Percentiles rank a stretch among this genome's conserved stretches.
These are phyloP conservation scores for Euura lappo DNA, from an alignment of 1,140 invertebrate species.

Conservation along the genomic window DNA sequence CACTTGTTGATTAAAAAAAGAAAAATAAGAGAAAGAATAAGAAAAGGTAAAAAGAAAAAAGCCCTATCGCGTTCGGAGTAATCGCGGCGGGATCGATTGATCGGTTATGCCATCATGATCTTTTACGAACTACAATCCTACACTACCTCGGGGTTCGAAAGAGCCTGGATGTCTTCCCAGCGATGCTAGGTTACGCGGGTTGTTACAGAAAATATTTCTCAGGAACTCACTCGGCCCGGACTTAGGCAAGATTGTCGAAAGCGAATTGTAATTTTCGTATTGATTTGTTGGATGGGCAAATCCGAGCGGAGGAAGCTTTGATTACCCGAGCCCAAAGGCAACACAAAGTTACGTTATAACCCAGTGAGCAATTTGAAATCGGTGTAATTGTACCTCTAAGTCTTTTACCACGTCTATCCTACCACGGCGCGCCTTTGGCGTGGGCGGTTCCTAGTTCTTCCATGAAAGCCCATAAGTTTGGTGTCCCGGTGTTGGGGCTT, in stretches of 20 bases:
- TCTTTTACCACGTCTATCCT: no score
- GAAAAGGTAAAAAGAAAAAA: not conserved
- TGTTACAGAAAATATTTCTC: no score
- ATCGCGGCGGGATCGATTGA: conserved; percentile 3
- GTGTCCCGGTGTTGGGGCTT: not conserved
- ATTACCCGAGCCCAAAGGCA: not conserved
- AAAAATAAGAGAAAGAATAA: not conserved
- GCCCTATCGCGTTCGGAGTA: not conserved
- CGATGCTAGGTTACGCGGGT: no score
- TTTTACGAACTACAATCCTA: not conserved
- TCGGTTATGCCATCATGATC: conserved; percentile 3
- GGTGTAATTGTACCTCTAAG: conserved; percentile 1
- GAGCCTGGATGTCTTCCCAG: no score
- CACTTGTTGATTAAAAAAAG: no score
- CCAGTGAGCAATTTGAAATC: not conserved
- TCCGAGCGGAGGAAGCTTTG: not conserved
- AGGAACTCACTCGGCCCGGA: no score
- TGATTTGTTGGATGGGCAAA: not conserved
- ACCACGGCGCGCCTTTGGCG: not conserved
- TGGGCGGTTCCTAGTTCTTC: not conserved
- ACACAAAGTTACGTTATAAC: conserved; percentile 7
- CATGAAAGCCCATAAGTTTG: conserved; percentile 7
- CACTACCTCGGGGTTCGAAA: not conserved
- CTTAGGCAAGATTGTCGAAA: no score
- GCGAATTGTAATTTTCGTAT: not conserved